Percentiles rank a stretch among this genome's conserved stretches.
phyloP scores from a whole-genome alignment of 30 jellyfish, hydroid and myxozoan genomes.

The Cassiopea xamachana region DNA sequence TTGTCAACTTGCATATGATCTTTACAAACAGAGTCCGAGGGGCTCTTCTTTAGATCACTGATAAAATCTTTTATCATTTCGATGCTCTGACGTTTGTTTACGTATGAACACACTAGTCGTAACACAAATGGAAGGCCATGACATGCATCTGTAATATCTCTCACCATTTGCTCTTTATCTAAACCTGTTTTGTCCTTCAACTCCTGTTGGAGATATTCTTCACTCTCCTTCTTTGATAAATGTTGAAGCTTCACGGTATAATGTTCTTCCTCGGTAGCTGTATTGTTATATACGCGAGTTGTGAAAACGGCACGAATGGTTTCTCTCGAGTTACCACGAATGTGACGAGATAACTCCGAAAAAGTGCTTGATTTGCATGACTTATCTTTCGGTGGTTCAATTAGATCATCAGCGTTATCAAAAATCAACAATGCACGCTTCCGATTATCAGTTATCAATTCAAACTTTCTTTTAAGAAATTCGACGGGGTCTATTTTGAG shows the following conservation, averaged over 20 bases:
- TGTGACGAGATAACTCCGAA: not conserved
- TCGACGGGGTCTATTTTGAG: slow-evolving; percentile 4
- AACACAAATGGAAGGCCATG: slow-evolving; percentile 29
- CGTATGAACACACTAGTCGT: not conserved
- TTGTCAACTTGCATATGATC: not conserved
- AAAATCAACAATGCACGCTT: slow-evolving; percentile 14
- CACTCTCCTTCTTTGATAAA: not conserved
- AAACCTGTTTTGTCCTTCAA: not conserved
- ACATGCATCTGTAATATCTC: not conserved
- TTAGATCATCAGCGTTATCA: slow-evolving; percentile 33
- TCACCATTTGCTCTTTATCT: not conserved
- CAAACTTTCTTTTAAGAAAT: not conserved
- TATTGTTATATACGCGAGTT: not conserved
- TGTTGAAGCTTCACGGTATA: not conserved
- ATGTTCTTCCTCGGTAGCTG: not conserved
- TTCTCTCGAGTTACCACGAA: not conserved
- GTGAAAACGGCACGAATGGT: slow-evolving; percentile 26
- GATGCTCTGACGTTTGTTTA: not conserved
- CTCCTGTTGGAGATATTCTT: not conserved
- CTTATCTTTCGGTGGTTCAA: not conserved
- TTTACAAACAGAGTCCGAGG: not conserved
- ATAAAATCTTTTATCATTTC: not conserved
- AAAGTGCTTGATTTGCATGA: slow-evolving; percentile 7
- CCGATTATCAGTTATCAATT: not conserved
- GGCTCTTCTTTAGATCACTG: not conserved